Evolutionary conservation across 2,113 vertebrate species (phyloP), one percentile per base, ranked within the genome.

Genomic region (Carollia perspicillata): DNA sequence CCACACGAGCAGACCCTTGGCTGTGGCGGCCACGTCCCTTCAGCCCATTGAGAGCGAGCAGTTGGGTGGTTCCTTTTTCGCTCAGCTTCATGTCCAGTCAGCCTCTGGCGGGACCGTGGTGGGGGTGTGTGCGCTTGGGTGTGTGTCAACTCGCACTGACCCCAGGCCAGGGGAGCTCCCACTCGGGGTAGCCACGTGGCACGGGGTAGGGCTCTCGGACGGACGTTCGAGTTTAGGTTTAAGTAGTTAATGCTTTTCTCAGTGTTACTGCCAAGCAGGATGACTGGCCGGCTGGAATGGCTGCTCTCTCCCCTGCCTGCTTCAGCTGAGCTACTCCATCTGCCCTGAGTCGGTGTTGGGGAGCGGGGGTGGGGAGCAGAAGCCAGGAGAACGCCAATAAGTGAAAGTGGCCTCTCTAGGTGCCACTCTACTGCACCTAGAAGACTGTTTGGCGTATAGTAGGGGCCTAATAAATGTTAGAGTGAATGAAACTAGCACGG

Each of bases 121-220:
- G 49, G 51, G 16, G 51, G 51, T 13, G 51, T 20, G 51, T 53
- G 51, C 6, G 51, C 17, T 6, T 20, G 51, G 4, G 18, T 35
- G 10, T 10, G 2, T 47, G 53, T n/a, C 13, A 22, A 5, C 11
- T n/a, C 3, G 42, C 18, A 28, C 55, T 14, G 53, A 18, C 53
- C 28, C 53, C 9, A 51, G 23, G 53, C 40, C 13, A n/a, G 9
- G 40, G n/a, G 16, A 3, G 16, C 58, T 22, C 47, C 42, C 9
- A 55, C 3, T 12, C 92, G 60, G 74, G 23, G 10, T 0, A 35
- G 51, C n/a, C 13, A 0, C 1, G 12, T 12, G 22, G 20, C 5
- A 11, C 8, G 0, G 35, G 10, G 22, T 12, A 1, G 20, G 16
- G 5, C 53, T 35, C 55, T 30, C 5, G 33, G 58, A 3, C 5